These are phyloP conservation scores for Eumacrocentrus americanus DNA, from an alignment of 2,888 invertebrate genomes.

Conservation along the genomic window DNA sequence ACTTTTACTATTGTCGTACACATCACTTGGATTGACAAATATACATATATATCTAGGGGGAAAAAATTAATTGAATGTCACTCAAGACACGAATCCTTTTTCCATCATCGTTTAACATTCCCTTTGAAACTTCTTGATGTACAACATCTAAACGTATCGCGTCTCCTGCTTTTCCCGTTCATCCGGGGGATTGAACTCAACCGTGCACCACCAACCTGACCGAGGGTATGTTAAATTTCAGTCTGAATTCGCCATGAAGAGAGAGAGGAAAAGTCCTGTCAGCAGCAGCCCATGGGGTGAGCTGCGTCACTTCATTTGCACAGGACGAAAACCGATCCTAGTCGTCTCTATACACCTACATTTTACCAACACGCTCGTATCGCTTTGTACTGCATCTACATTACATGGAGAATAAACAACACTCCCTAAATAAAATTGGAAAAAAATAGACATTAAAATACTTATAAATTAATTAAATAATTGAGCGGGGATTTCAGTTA, in stretches of 20 bases:
- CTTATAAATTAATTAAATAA: background rate
- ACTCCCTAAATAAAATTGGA: background rate
- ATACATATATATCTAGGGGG: too few relatives aligned
- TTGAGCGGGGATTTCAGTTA: background rate
- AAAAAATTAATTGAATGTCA: conserved; percentile 3
- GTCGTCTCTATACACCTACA: conserved; percentile 1
- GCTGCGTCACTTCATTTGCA: conserved; percentile 12
- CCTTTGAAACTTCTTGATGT: background rate
- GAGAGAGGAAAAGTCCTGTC: conserved; percentile 21
- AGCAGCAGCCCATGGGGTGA: conserved; percentile 20
- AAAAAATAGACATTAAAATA: background rate
- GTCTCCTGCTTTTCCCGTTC: conserved; percentile 17
- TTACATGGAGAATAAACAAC: too few relatives aligned
- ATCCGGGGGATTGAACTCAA: conserved; percentile 1
- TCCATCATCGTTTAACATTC: conserved; percentile 1
- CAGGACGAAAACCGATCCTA: conserved; percentile 7
- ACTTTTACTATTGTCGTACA: conserved; percentile 6
- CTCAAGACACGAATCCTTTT: background rate
- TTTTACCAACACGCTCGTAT: conserved; percentile 1
- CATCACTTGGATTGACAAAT: background rate
- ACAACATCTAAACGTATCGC: conserved; percentile 16
- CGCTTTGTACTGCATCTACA: too few relatives aligned
- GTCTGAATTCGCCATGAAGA: conserved; percentile 7
- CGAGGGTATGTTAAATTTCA: conserved; percentile 20
- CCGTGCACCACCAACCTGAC: conserved; percentile 16